phyloP scores from a whole-genome alignment of 2,888 invertebrate genomes.

The Ecdyonurus torrentis region DNA sequence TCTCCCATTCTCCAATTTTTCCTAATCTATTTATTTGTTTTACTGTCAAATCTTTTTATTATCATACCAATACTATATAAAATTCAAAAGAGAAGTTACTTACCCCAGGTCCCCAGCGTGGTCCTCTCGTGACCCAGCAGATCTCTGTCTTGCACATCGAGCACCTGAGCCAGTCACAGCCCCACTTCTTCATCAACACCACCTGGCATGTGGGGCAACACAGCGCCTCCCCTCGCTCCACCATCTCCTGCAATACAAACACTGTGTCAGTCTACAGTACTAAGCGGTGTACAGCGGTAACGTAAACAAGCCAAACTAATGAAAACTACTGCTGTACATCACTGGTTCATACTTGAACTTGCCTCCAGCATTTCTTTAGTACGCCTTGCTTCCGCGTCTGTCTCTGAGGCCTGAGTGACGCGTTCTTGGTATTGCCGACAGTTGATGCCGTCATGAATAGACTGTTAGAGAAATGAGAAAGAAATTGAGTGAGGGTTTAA shows the following conservation, averaged over 20 bases:
- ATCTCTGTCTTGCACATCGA: constrained; percentile 87
- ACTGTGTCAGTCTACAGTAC: no score
- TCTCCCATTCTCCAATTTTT: no score
- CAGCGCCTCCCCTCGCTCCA: constrained; percentile 69
- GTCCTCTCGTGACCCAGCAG: constrained; percentile 79
- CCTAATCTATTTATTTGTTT: no score
- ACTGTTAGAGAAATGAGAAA: no score
- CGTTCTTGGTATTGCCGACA: constrained; percentile 66
- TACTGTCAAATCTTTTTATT: no score
- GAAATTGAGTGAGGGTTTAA: no score
- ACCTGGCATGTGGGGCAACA: constrained; percentile 73
- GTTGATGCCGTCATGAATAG: constrained; percentile 58
- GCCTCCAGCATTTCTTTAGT: constrained; percentile 62
- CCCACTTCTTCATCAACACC: constrained; percentile 79
- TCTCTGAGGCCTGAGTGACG: constrained; percentile 40
- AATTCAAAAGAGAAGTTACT: no score
- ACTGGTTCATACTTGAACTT: no score
- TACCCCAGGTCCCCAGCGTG: constrained; percentile 44
- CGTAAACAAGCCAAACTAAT: no score
- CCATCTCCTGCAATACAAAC: constrained; percentile 48
- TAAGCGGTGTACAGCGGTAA: no score
- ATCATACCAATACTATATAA: no score
- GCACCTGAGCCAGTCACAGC: constrained; percentile 85
- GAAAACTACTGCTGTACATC: no score
- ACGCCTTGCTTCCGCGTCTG: constrained; percentile 49